Conservation (phyloP, 2,113 vertebrate genomes). For the Coryphaenoides rupestris region DNA sequence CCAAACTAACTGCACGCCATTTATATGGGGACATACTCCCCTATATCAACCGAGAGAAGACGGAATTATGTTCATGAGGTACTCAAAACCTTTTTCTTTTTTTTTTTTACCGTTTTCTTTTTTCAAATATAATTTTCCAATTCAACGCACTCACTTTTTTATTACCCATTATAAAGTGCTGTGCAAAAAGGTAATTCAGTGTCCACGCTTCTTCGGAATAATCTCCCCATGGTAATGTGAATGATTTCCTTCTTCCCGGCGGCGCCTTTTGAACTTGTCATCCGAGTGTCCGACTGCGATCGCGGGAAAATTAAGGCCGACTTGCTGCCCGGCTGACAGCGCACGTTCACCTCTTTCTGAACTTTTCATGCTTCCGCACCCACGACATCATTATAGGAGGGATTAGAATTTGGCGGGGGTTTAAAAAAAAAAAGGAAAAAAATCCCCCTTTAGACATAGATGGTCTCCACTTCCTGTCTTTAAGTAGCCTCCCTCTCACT, state of each 20-base stretch:
- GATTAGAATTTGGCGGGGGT: too few relatives aligned
- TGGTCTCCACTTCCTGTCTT: too few relatives aligned
- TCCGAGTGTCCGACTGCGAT: conserved; percentile 20
- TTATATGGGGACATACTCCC: too few relatives aligned
- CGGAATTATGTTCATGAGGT: conserved; percentile 3
- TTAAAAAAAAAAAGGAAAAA: too few relatives aligned
- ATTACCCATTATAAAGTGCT: neutral
- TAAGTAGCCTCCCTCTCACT: too few relatives aligned
- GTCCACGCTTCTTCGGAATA: neutral
- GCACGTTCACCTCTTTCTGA: too few relatives aligned
- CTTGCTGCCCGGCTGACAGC: conserved; percentile 1
- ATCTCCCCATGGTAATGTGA: neutral
- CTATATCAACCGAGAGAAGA: neutral
- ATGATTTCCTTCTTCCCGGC: neutral
- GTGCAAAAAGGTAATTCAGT: neutral
- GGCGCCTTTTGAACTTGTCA: conserved; percentile 12
- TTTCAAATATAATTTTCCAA: neutral
- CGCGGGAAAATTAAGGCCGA: neutral
- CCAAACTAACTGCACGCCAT: too few relatives aligned
- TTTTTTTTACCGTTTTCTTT: neutral
- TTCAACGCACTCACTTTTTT: conserved; percentile 1
- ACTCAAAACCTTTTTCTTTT: neutral
- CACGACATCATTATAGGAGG: too few relatives aligned
- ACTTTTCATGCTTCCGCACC: too few relatives aligned
- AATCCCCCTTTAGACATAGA: too few relatives aligned